Conservation (phyloP, 2,113 vertebrate genomes). For the Forbesichthys agassizii region DNA sequence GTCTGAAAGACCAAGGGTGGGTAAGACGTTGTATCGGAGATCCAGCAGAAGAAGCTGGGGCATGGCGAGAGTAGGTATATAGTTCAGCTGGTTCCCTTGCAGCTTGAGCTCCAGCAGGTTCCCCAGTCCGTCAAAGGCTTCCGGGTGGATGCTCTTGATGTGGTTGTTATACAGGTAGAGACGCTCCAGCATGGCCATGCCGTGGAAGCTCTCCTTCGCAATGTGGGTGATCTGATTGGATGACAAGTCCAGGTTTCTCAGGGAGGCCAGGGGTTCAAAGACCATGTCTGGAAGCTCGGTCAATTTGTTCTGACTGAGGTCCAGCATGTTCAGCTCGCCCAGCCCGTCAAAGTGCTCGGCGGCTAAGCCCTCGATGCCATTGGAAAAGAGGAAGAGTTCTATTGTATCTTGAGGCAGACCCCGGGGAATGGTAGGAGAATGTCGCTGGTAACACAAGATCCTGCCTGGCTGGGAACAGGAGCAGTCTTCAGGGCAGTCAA, state of each 20-base stretch:
- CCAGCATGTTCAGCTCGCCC: conserved; percentile 83
- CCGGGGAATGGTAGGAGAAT: conserved; percentile 73
- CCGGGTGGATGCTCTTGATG: conserved; percentile 84
- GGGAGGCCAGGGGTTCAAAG: conserved; percentile 83
- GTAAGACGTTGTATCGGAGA: conserved; percentile 86
- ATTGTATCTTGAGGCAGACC: conserved; percentile 76
- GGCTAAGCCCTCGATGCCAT: conserved; percentile 81
- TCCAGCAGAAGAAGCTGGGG: conserved; percentile 89
- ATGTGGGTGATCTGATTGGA: conserved; percentile 89
- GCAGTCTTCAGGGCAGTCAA: conserved; percentile 69
- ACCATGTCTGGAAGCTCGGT: conserved; percentile 81
- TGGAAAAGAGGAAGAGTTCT: conserved; percentile 87
- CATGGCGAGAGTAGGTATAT: conserved; percentile 79
- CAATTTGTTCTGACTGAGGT: conserved; percentile 93
- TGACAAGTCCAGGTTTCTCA: conserved; percentile 92
- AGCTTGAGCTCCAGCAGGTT: conserved; percentile 92
- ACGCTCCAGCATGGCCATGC: conserved; percentile 85
- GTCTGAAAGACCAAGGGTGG: conserved; percentile 67
- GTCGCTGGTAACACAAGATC: conserved; percentile 73
- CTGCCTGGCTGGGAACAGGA: conserved; percentile 56
- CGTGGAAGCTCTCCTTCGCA: conserved; percentile 87
- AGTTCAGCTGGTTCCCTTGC: conserved; percentile 85
- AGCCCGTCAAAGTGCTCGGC: conserved; percentile 82
- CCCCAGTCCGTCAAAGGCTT: conserved; percentile 83
- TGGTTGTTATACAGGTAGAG: conserved; percentile 91